These are phyloP conservation scores for Climacteris rufus DNA, from an alignment of 2,113 vertebrate species.

Conservation along the genomic window DNA sequence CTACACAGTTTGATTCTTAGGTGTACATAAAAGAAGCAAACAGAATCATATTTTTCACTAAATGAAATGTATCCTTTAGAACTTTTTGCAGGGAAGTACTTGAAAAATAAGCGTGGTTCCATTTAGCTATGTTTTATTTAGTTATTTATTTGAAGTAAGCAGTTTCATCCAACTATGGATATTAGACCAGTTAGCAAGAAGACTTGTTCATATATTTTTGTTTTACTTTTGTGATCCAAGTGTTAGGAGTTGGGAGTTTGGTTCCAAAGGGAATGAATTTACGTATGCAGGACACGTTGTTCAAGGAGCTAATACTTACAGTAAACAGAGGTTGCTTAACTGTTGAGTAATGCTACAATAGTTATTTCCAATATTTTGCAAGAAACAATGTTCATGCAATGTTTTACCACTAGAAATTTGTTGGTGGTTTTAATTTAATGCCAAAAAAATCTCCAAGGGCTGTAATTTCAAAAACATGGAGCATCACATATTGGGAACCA, in stretches of 20 bases:
- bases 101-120: not conserved
- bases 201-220: not conserved
- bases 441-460: constrained; percentile 51
- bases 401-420: constrained; percentile 63
- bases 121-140: not conserved
- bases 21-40: not conserved
- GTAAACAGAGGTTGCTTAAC: constrained; percentile 51
- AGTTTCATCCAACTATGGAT: not conserved
- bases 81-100: not conserved
- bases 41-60: not conserved
- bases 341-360: constrained; percentile 53
- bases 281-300: constrained; percentile 55
- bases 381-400: constrained; percentile 67
- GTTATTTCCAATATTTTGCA: constrained; percentile 74
- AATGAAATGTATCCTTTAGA: not conserved
- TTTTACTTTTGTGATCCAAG: constrained; percentile 46
- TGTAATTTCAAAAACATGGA: constrained; percentile 46
- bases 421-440: constrained; percentile 64
- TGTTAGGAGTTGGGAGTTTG: constrained; percentile 36
- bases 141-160: constrained; percentile 7
- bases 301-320: constrained; percentile 34
- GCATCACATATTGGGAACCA: not conserved
- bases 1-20: not conserved
- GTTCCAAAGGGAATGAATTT: constrained; percentile 35
- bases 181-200: not conserved